A percentile compares a stretch with the other conserved stretches of the same genome.
Conservation (phyloP, 2,113 vertebrate genomes). For the Cebidichthys violaceus region DNA sequence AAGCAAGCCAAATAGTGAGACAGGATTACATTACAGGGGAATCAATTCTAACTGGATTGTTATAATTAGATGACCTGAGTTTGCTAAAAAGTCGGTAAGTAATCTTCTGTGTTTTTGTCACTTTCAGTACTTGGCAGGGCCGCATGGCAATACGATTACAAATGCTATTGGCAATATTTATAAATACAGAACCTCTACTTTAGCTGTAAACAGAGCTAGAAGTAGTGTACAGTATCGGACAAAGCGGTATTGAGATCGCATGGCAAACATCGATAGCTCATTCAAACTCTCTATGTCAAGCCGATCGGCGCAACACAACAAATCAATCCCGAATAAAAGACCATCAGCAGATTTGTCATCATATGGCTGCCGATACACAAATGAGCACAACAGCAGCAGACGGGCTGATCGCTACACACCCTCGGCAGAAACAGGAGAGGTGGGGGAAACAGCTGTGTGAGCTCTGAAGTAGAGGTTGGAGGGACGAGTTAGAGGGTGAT, state of each 20-base stretch:
- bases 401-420: constrained; percentile 25
- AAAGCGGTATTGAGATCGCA: constrained; percentile 10
- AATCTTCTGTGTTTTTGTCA: constrained; percentile 47
- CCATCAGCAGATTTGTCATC: constrained; percentile 60
- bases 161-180: constrained; percentile 26
- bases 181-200: constrained; percentile 3
- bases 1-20: constrained; percentile 30
- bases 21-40: constrained; percentile 47
- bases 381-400: constrained; percentile 41
- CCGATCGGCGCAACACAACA: constrained; percentile 54
- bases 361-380: constrained; percentile 37
- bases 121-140: constrained; percentile 32
- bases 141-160: constrained; percentile 20
- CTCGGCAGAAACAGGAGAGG: constrained; percentile 38
- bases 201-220: not conserved
- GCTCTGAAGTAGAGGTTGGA: constrained; percentile 28
- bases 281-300: constrained; percentile 28
- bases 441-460: not conserved
- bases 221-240: constrained; percentile 11
- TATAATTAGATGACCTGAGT: constrained; percentile 53
- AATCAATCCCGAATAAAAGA: constrained; percentile 65
- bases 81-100: constrained; percentile 54
- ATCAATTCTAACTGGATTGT: constrained; percentile 63
- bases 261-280: constrained; percentile 23
- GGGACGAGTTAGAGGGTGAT: constrained; percentile 28